Conservation (phyloP, 2,797 vertebrate species). For the Delichon dasypus region DNA sequence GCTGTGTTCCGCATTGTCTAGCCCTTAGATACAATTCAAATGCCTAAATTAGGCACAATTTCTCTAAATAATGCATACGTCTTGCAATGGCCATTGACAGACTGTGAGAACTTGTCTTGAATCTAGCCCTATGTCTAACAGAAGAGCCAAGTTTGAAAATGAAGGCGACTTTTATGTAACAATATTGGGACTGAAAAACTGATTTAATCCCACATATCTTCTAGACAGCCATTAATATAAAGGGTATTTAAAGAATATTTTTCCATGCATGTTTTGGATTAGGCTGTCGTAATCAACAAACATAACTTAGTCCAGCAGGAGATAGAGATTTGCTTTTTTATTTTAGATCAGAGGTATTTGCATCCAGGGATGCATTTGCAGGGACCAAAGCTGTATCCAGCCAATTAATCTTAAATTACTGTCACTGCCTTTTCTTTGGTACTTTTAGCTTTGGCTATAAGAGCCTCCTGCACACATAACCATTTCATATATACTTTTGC, state of each 20-base stretch:
- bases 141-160: background rate
- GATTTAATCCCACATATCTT: background rate
- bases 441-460: background rate
- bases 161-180: background rate
- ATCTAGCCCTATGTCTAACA: background rate
- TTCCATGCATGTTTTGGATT: background rate
- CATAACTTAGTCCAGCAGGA: background rate
- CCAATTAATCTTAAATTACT: background rate
- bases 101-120: background rate
- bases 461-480: background rate
- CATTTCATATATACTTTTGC: background rate
- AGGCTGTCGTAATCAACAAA: background rate
- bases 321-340: background rate
- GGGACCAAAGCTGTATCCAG: background rate
- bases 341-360: background rate
- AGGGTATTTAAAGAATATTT: background rate
- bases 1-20: background rate
- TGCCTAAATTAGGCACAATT: background rate
- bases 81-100: background rate
- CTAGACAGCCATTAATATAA: background rate
- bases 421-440: background rate
- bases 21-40: background rate
- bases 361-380: background rate
- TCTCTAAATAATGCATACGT: background rate
- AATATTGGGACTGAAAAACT: background rate